Conservation (phyloP, 1,140 invertebrate species). For the Tetragnatha versicolor region DNA sequence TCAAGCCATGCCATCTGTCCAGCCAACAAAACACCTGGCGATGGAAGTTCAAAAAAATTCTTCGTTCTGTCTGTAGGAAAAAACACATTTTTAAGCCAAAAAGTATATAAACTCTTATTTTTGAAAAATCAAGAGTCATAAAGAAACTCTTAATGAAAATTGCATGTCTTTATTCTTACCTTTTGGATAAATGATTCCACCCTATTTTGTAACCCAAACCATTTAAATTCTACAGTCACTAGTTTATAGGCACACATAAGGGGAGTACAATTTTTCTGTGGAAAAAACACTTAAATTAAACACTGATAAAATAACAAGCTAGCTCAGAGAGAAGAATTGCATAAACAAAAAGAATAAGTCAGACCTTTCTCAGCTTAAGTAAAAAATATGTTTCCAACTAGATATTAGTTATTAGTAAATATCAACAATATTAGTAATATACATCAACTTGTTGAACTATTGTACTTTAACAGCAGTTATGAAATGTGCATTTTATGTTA, state of each 20-base stretch:
- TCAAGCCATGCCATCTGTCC: constrained; percentile 93
- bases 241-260: constrained; percentile 99
- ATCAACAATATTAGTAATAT: too few relatives aligned
- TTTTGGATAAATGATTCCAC: constrained; percentile 96
- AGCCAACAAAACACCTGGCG: constrained; percentile 98
- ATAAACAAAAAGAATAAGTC: too few relatives aligned
- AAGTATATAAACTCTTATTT: neutral
- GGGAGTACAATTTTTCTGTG: constrained; percentile 71
- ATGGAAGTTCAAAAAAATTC: constrained; percentile 97
- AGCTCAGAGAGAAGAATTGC: too few relatives aligned
- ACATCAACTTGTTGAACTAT: too few relatives aligned
- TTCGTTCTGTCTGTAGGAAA: constrained; percentile 76
- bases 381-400: too few relatives aligned
- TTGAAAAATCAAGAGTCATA: neutral
- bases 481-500: too few relatives aligned
- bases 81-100: neutral
- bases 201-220: constrained; percentile 95
- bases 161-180: constrained; percentile 57
- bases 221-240: constrained; percentile 98
- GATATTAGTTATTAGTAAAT: too few relatives aligned
- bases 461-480: too few relatives aligned
- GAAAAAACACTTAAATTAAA: too few relatives aligned
- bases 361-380: too few relatives aligned
- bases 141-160: neutral
- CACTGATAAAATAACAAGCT: too few relatives aligned